Percentiles rank a stretch among this genome's conserved stretches.
phyloP scores from a whole-genome alignment of 2,797 vertebrate species.

The Rachycentron canadum region DNA sequence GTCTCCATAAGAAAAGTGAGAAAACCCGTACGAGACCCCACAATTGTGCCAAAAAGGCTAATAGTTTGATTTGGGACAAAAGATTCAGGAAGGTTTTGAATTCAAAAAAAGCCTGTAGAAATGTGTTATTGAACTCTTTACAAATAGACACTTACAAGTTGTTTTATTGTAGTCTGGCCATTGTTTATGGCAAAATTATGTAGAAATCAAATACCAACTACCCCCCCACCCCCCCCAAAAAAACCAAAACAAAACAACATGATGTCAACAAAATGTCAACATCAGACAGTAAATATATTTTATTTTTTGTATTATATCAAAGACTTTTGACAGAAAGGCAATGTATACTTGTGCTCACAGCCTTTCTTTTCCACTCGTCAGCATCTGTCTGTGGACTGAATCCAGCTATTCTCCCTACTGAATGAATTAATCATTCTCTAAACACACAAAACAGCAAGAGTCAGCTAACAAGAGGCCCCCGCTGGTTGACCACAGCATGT shows the following conservation, averaged over 20 bases:
- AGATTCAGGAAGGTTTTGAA: constrained; percentile 25
- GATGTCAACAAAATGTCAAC: too few relatives aligned
- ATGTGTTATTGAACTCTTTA: constrained; percentile 33
- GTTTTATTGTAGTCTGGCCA: constrained; percentile 10
- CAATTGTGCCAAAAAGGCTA: constrained; percentile 62
- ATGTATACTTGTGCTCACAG: constrained; percentile 38
- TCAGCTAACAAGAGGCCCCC: constrained; percentile 84
- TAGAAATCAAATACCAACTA: constrained; percentile 29
- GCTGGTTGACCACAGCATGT: constrained; percentile 83
- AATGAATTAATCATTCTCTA: constrained; percentile 84
- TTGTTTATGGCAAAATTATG: constrained; percentile 24
- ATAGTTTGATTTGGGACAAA: constrained; percentile 46
- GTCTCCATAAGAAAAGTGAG: constrained; percentile 67
- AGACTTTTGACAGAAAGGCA: constrained; percentile 47
- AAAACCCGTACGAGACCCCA: constrained; percentile 34
- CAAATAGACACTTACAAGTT: background rate
- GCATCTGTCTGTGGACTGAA: constrained; percentile 67
- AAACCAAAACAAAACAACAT: background rate
- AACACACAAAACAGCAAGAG: constrained; percentile 84
- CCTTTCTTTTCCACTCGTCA: constrained; percentile 61
- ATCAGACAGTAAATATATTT: constrained; percentile 23
- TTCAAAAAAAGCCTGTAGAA: constrained; percentile 53
- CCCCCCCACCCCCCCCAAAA: background rate
- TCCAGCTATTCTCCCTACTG: constrained; percentile 72
- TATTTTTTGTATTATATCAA: constrained; percentile 38